Base-by-base conservation (phyloP, 2,797 vertebrate species). In the Pangasius larnaudii region DNA sequence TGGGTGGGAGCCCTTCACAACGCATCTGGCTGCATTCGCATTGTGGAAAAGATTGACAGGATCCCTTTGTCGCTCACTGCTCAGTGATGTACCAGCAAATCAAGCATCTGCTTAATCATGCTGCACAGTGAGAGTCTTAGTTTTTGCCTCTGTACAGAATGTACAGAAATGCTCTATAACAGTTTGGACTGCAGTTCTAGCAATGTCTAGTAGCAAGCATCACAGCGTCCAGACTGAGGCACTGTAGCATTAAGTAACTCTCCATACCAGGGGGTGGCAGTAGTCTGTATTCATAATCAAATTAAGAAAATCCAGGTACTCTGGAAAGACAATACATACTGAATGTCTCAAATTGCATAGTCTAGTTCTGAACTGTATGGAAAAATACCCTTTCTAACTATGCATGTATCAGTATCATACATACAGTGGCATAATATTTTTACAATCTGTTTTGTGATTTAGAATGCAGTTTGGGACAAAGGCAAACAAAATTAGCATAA, bases 1-100 rank as follows among this genome's bases (percentile, higher is more conserved):
- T 85, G 61, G 67, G 77, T 63, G 87, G 53, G 30, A 81, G n/a
- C 75, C 81, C 63, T 88, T 78, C 87, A 39, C 63, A 80, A 71
- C n/a, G n/a, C 65, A 85, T 88, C 87, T 71, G 61, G 61, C 36
- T 80, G 75, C 59, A 51, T 88, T 85, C 59, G 58, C 39, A 51
- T 74, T 49, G 53, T 72, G 87, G 5, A 59, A 69, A 80, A 80
- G 75, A 71, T 81, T 74, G 65, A 88, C 75, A 88, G 83, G 36
- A 77, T 53, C 16, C 87, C 75, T 85, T 78, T 85, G 83, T 85
- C 63, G 18, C n/a, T 69, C 56, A 74, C 53, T 67, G 30, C 74
- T 88, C 13, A 78, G 24, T 36, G 84, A 88, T 74, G 75, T 61
- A 80, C 36, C 22, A 49, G 72, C 51, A 33, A 84, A 88, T 78